Percentiles rank a stretch among this genome's conserved stretches.
Evolutionary conservation across 1,140 invertebrate genomes (phyloP).

Genomic region (Drosophila arizonae): DNA sequence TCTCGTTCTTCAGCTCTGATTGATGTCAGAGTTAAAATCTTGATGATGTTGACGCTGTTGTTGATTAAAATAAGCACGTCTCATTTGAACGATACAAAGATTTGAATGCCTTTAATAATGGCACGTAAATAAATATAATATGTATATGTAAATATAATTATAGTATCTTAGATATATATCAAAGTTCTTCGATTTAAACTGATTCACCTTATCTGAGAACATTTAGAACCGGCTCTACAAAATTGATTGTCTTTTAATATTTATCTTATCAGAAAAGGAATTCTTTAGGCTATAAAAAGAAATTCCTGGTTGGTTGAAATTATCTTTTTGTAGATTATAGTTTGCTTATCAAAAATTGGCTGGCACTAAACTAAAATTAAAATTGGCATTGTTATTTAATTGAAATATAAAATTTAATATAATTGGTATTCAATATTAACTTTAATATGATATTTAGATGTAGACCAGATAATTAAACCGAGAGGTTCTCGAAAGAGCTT

Average conservation of each 20-base stretch:
- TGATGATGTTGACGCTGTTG: constrained; percentile 13
- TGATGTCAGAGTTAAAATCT: constrained; percentile 38
- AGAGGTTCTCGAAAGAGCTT: too few species aligned
- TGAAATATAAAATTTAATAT: not conserved
- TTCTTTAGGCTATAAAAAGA: not conserved
- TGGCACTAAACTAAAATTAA: not conserved
- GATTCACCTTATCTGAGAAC: too few species aligned
- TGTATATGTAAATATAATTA: not conserved
- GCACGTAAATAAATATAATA: constrained; percentile 21
- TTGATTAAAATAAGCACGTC: constrained; percentile 34
- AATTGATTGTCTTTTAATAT: not conserved
- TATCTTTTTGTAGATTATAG: too few species aligned
- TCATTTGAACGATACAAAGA: constrained; percentile 22
- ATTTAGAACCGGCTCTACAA: too few species aligned
- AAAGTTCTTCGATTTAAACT: too few species aligned
- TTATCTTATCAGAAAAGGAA: not conserved
- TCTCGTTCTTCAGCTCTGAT: constrained; percentile 8
- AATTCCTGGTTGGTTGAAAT: too few species aligned
- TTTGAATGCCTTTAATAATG: constrained; percentile 17
- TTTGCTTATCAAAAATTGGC: too few species aligned
- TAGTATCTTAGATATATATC: too few species aligned
- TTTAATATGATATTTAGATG: too few species aligned
- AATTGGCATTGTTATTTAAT: too few species aligned
- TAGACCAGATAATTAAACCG: too few species aligned
- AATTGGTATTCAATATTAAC: too few species aligned